Conservation (phyloP, 1,140 invertebrate species). For the Phenacoccus solenopsis region DNA sequence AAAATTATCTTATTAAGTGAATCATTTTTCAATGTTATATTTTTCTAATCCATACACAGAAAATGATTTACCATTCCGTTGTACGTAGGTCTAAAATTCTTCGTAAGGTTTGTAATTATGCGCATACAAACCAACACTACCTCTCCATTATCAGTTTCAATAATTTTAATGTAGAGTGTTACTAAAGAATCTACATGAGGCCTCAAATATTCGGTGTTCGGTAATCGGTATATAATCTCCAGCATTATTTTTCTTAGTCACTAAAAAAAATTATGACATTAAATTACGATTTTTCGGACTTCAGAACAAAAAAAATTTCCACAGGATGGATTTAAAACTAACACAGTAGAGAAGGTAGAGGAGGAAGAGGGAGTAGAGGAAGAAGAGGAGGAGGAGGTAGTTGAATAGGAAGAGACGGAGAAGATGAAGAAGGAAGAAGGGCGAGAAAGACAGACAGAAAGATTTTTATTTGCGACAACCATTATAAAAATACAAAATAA, state of each 20-base stretch:
- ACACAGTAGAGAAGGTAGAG: too few species aligned
- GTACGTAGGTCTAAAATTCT: slow-evolving; percentile 81
- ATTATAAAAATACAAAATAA: too few species aligned
- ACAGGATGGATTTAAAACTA: too few species aligned
- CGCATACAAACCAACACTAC: slow-evolving; percentile 89
- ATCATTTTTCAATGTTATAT: background rate
- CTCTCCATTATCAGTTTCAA: slow-evolving; percentile 92
- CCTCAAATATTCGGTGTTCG: slow-evolving; percentile 75
- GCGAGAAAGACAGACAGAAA: too few species aligned
- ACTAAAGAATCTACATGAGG: slow-evolving; percentile 79
- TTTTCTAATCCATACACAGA: slow-evolving; percentile 11
- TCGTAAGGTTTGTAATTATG: slow-evolving; percentile 93
- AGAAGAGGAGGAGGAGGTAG: too few species aligned
- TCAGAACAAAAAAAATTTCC: too few species aligned
- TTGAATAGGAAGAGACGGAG: too few species aligned
- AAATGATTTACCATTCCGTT: slow-evolving; percentile 61
- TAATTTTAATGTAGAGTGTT: slow-evolving; percentile 75
- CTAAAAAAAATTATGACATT: slow-evolving; percentile 34
- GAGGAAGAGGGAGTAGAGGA: too few species aligned
- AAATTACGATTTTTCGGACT: too few species aligned
- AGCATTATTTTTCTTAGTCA: slow-evolving; percentile 78
- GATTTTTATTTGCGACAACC: too few species aligned
- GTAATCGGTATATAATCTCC: slow-evolving; percentile 90
- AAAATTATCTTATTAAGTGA: too few species aligned
- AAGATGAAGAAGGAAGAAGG: too few species aligned